Evolutionary conservation across 2,113 vertebrate species (phyloP).

Genomic region (Neogobius melanostomus): DNA sequence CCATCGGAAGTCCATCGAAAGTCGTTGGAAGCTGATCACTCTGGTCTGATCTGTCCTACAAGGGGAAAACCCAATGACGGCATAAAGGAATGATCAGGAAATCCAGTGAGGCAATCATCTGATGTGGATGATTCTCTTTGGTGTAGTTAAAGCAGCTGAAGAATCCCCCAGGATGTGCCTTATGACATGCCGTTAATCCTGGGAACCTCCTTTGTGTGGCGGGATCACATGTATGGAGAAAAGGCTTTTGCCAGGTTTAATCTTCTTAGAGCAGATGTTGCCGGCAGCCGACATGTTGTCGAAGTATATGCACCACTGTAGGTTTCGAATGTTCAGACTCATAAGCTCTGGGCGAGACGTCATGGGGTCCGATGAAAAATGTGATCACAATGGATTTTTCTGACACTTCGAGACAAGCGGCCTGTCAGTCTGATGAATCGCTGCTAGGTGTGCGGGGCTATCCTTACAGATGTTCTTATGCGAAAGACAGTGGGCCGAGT

Average conservation of each 20-base stretch:
- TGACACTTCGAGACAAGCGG: slow-evolving; percentile 13
- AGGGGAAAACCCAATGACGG: not conserved
- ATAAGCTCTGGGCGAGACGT: slow-evolving; percentile 6
- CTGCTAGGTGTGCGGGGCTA: not conserved
- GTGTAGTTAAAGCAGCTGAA: slow-evolving; percentile 9
- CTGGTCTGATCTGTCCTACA: not conserved
- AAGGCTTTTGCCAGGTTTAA: slow-evolving; percentile 39
- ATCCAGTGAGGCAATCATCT: slow-evolving; percentile 14
- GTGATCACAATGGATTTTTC: slow-evolving; percentile 34
- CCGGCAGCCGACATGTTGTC: slow-evolving; percentile 32
- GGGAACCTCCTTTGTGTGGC: slow-evolving; percentile 22
- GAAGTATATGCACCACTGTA: slow-evolving; percentile 30
- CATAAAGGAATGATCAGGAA: not conserved
- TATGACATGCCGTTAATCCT: slow-evolving; percentile 9
- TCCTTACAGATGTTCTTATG: slow-evolving; percentile 7
- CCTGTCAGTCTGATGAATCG: slow-evolving; percentile 7
- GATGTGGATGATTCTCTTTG: not conserved
- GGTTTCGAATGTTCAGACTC: slow-evolving; percentile 16
- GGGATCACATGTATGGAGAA: slow-evolving; percentile 25
- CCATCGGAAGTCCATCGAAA: too few species aligned
- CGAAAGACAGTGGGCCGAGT: not conserved
- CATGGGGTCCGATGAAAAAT: slow-evolving; percentile 25
- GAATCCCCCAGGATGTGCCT: slow-evolving; percentile 7
- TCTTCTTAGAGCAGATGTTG: slow-evolving; percentile 64
- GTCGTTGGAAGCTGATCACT: not conserved